A percentile compares a stretch with the other conserved stretches of the same genome.
phyloP scores from a whole-genome alignment of 2,888 invertebrate species.

The Xestia ashworthii region DNA sequence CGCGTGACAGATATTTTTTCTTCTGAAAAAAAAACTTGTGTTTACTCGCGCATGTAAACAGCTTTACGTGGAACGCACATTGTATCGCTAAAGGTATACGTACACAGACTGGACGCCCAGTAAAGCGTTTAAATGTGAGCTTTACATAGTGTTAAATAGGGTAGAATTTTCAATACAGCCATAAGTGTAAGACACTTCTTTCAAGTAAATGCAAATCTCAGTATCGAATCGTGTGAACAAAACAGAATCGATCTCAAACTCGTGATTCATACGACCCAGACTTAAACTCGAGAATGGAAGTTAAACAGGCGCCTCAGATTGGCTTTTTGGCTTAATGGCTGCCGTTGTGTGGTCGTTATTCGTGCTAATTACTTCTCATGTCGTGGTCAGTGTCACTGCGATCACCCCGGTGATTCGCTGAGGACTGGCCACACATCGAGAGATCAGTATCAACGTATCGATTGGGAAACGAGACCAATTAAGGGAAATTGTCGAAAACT shows the following conservation, averaged over 20 bases:
- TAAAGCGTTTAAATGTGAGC: not conserved
- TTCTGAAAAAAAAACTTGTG: slow-evolving; percentile 35
- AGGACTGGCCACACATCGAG: slow-evolving; percentile 75
- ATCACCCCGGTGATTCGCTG: slow-evolving; percentile 80
- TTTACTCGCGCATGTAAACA: slow-evolving; percentile 41
- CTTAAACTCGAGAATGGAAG: slow-evolving; percentile 79
- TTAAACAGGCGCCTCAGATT: slow-evolving; percentile 71
- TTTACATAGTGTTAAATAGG: not conserved
- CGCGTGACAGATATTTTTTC: slow-evolving; percentile 32
- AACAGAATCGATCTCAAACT: slow-evolving; percentile 57
- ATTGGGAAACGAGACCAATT: slow-evolving; percentile 84
- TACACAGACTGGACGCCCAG: not conserved
- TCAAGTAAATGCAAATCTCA: slow-evolving; percentile 18
- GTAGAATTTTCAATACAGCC: not conserved
- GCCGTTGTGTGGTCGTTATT: slow-evolving; percentile 80
- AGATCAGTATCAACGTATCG: slow-evolving; percentile 80
- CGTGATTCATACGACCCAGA: slow-evolving; percentile 82
- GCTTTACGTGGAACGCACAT: slow-evolving; percentile 25
- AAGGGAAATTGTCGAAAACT: slow-evolving; percentile 84
- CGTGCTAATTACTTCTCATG: slow-evolving; percentile 78
- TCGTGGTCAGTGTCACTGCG: slow-evolving; percentile 79
- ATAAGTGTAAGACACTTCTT: not conserved
- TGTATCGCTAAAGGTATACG: slow-evolving; percentile 27
- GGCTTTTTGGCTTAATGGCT: slow-evolving; percentile 68
- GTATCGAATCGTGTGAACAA: slow-evolving; percentile 56